These are phyloP conservation scores for Onychomys torridus DNA, from an alignment of 2,797 vertebrate genomes.

Conservation along the genomic window DNA sequence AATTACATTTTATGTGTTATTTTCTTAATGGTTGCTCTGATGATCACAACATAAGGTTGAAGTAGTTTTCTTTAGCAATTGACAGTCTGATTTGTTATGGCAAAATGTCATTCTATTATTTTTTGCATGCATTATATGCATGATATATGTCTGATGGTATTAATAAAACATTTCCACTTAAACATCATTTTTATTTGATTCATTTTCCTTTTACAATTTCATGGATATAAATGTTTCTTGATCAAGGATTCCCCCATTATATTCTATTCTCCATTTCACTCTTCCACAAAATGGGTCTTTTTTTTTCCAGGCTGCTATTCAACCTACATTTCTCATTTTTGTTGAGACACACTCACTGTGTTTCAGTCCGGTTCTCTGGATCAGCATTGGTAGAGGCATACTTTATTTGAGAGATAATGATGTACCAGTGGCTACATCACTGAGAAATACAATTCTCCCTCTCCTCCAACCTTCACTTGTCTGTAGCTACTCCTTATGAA, in stretches of 20 bases:
- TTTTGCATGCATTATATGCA: not conserved
- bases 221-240: not conserved
- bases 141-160: not conserved
- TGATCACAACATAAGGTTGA: not conserved
- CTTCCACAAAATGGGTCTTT: not conserved
- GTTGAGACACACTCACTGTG: too few relatives aligned
- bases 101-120: not conserved
- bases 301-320: too few relatives aligned
- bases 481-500: not conserved
- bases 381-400: not conserved
- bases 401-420: not conserved
- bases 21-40: not conserved
- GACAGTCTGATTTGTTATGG: not conserved
- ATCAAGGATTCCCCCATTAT: not conserved
- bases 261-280: not conserved
- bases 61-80: not conserved
- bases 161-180: not conserved
- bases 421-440: not conserved
- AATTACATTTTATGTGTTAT: not conserved
- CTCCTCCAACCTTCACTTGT: not conserved
- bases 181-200: not conserved
- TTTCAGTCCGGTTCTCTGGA: too few relatives aligned
- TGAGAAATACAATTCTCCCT: not conserved
- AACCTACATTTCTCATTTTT: too few relatives aligned
- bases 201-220: not conserved